These are phyloP conservation scores for Lithobates pipiens DNA, from an alignment of 2,797 vertebrate genomes.

Conservation along the genomic window DNA sequence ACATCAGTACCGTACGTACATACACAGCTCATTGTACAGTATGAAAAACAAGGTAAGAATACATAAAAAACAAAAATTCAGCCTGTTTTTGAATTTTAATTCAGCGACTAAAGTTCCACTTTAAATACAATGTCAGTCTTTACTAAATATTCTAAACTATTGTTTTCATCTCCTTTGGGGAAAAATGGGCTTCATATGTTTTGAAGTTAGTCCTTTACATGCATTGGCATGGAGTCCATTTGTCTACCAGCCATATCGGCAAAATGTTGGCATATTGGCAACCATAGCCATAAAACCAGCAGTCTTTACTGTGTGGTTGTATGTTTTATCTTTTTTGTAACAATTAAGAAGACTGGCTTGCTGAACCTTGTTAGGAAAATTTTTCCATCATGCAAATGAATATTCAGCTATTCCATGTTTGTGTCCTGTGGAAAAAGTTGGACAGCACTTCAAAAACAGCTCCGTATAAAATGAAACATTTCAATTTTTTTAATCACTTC, in stretches of 20 bases:
- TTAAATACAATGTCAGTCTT: no score
- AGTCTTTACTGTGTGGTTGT: not conserved
- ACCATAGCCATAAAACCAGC: not conserved
- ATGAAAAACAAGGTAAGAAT: no score
- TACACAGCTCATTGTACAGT: no score
- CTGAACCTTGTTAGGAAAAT: not conserved
- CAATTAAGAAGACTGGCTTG: not conserved
- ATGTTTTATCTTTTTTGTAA: not conserved
- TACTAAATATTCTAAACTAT: no score
- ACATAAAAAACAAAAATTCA: no score
- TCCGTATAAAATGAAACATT: conserved; percentile 5
- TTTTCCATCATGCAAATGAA: conserved; percentile 14
- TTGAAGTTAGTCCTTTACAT: not conserved
- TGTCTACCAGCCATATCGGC: not conserved
- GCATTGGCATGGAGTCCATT: not conserved
- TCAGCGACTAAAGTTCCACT: no score
- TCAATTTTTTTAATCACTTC: not conserved
- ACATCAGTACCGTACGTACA: no score
- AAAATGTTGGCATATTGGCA: no score
- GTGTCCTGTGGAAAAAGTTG: conserved; percentile 15
- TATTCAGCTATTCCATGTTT: conserved; percentile 26
- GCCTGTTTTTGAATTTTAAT: no score
- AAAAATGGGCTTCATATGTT: not conserved
- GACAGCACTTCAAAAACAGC: conserved; percentile 28
- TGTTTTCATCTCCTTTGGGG: not conserved